Evolutionary conservation across 1,140 invertebrate genomes (phyloP), one percentile per base, ranked within the genome.

Genomic region (Neodiprion lecontei): DNA sequence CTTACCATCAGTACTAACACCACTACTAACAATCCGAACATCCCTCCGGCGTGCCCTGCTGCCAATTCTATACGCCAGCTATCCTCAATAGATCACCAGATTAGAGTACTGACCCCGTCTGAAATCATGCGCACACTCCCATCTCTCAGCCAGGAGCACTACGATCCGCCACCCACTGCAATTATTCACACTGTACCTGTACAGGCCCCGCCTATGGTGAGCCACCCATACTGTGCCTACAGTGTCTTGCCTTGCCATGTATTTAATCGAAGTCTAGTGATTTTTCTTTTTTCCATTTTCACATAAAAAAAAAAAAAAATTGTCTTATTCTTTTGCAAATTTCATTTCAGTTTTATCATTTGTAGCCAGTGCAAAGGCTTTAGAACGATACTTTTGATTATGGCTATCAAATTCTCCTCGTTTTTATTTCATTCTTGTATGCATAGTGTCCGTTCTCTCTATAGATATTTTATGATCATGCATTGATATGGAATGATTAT

Each of bases 71-170:
- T 81, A 66, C 85, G 86, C 67, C 87, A 87, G 84, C 85, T 87
- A 82, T 85, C 87, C 87, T 86, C 88, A 81, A 86, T 87, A 84
- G 94, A 95, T 89, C 93, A 94, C 87, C 93, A 95, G 88, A 95
- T 95, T 89, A 92, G 94, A 88, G 94, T 95, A 88, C 91, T 95
- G 86, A 95, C 94, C 82, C 94, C 94, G 79, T 95, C 93, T 80
- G 94, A 95, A 91, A 95, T 95, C 86, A 95, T 95, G 94, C 92
- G 93, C 90, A 95, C 94, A 85, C 92, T 95, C 87, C 94, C 94
- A 85, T 94, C 93, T 87, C 91, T 95, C 87, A 89, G 89, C 89
- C 92, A 93, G 90, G 92, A 93, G 89, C 89, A 89, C 86, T 92
- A 92, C 89, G 91, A 92, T 86, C 87, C 90, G 86, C 90, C 89